Percentiles rank a stretch among this genome's conserved stretches.
phyloP scores from a whole-genome alignment of 2,113 vertebrate species.

The Notarius lentiginosus region DNA sequence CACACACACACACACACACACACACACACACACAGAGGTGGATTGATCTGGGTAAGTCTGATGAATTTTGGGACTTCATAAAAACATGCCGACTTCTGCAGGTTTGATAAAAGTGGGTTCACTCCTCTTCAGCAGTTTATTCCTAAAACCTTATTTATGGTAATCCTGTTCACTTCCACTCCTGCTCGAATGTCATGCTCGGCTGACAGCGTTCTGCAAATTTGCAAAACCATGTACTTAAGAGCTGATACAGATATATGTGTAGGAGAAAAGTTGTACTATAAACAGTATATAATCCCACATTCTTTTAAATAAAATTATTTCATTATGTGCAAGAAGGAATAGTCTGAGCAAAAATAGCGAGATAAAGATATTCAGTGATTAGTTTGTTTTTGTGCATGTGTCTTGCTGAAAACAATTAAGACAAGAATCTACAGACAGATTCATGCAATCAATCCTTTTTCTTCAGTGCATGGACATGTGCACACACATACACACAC shows the following conservation, averaged over 20 bases:
- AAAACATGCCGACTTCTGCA: slow-evolving; percentile 47
- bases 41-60: background rate
- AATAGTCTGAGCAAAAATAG: background rate
- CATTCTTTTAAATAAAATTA: background rate
- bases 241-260: background rate
- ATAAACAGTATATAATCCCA: slow-evolving; percentile 23
- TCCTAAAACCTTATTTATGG: slow-evolving; percentile 57
- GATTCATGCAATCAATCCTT: background rate
- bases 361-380: background rate
- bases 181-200: slow-evolving; percentile 41
- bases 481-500: background rate
- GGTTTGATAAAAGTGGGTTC: slow-evolving; percentile 56
- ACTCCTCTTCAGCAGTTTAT: slow-evolving; percentile 46
- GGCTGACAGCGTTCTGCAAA: slow-evolving; percentile 36
- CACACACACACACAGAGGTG: background rate
- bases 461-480: background rate
- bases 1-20: no score
- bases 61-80: slow-evolving; percentile 6
- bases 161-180: slow-evolving; percentile 53
- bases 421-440: background rate
- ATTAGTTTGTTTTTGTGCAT: background rate
- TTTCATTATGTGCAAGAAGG: background rate
- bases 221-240: no score
- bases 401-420: background rate
- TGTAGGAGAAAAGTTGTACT: background rate